These are phyloP conservation scores for Limanda limanda DNA, from an alignment of 2,113 vertebrate species.

Conservation along the genomic window DNA sequence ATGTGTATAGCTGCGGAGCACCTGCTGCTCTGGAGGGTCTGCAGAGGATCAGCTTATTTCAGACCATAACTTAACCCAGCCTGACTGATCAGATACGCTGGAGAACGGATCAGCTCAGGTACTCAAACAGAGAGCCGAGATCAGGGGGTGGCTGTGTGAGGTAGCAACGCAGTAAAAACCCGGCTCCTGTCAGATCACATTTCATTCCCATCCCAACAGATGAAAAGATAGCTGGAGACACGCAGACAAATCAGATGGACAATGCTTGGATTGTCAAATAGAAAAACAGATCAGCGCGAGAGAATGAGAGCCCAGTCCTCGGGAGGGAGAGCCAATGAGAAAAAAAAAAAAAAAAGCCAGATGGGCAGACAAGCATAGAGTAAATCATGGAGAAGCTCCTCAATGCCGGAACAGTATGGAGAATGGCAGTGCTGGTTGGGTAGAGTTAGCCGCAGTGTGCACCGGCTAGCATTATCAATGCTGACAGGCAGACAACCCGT, in stretches of 20 bases:
- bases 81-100: conserved; percentile 9
- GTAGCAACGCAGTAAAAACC: conserved; percentile 51
- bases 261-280: conserved; percentile 71
- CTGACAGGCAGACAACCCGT: conserved; percentile 79
- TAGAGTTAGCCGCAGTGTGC: conserved; percentile 65
- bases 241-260: conserved; percentile 70
- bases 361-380: conserved; percentile 68
- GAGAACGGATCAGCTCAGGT: conserved; percentile 20
- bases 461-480: conserved; percentile 71
- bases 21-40: conserved; percentile 9
- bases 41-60: conserved; percentile 15
- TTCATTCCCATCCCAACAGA: conserved; percentile 60
- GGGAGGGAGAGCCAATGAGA: conserved; percentile 43
- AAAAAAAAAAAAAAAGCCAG: conserved; percentile 39
- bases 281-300: conserved; percentile 69
- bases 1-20: conserved; percentile 30
- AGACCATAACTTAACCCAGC: conserved; percentile 20
- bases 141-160: conserved; percentile 46
- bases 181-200: conserved; percentile 66
- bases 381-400: conserved; percentile 69
- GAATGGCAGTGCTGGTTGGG: conserved; percentile 57
- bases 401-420: conserved; percentile 53
- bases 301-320: conserved; percentile 58
- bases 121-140: conserved; percentile 45
- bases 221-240: conserved; percentile 56